Conservation (phyloP, 2,113 vertebrate genomes). For the Megalops atlanticus region DNA sequence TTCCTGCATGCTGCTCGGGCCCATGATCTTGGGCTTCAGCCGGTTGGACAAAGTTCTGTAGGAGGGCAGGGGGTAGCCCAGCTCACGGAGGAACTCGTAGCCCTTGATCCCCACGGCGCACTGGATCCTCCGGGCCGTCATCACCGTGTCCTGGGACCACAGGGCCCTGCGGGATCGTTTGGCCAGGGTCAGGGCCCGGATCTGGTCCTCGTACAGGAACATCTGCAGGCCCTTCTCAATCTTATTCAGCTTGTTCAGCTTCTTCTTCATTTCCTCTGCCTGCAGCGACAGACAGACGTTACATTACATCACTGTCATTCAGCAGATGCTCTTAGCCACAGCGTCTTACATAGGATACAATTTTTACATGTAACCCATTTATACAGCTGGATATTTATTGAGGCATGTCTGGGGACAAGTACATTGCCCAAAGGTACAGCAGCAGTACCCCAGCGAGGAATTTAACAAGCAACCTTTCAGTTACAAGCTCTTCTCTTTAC, state of each 20-base stretch:
- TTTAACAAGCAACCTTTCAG: too few relatives aligned
- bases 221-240: slow-evolving; percentile 75
- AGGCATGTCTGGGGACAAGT: too few relatives aligned
- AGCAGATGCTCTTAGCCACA: not conserved
- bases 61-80: slow-evolving; percentile 76
- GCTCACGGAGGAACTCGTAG: slow-evolving; percentile 74
- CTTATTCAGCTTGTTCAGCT: slow-evolving; percentile 69
- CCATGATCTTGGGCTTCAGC: slow-evolving; percentile 74
- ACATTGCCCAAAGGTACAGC: too few relatives aligned
- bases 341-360: too few relatives aligned
- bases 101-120: slow-evolving; percentile 72
- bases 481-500: too few relatives aligned
- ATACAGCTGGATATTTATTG: too few relatives aligned
- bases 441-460: too few relatives aligned
- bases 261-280: slow-evolving; percentile 78
- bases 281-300: slow-evolving; percentile 41
- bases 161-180: slow-evolving; percentile 75
- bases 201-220: slow-evolving; percentile 76
- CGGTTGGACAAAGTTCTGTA: slow-evolving; percentile 77
- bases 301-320: not conserved
- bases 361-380: too few relatives aligned
- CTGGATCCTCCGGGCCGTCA: slow-evolving; percentile 72
- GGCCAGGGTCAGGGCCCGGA: slow-evolving; percentile 71
- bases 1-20: slow-evolving; percentile 69
- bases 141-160: slow-evolving; percentile 74